These are phyloP conservation scores for Cephalophus harveyi DNA, from an alignment of 2,113 vertebrate genomes.

Conservation along the genomic window DNA sequence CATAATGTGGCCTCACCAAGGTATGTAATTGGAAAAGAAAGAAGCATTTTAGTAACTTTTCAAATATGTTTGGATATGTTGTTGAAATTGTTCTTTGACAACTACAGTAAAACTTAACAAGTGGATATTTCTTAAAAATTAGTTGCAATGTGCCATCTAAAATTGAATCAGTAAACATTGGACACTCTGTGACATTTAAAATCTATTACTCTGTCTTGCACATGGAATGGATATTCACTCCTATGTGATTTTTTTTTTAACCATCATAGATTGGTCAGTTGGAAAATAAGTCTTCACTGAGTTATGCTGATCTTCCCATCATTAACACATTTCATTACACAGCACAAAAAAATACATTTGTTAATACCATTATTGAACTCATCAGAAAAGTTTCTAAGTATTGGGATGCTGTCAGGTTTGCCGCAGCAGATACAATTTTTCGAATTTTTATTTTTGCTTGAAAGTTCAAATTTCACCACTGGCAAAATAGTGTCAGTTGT, in stretches of 20 bases:
- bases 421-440: neutral
- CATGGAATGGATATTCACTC: neutral
- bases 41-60: neutral
- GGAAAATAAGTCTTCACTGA: neutral
- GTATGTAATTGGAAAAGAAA: neutral
- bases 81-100: neutral
- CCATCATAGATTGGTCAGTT: neutral
- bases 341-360: neutral
- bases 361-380: neutral
- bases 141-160: neutral
- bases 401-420: neutral
- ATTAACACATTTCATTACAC: neutral
- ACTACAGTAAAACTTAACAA: neutral
- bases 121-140: neutral
- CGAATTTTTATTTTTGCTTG: conserved; percentile 33
- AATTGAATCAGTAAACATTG: neutral
- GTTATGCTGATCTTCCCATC: neutral
- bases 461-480: conserved; percentile 29
- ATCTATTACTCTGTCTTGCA: neutral
- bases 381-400: neutral
- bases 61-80: neutral
- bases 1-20: neutral
- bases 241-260: neutral
- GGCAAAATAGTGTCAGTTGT: conserved; percentile 11
- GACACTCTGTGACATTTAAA: neutral